Conservation (phyloP, 2,888 invertebrate genomes). For the Callinectes sapidus region DNA sequence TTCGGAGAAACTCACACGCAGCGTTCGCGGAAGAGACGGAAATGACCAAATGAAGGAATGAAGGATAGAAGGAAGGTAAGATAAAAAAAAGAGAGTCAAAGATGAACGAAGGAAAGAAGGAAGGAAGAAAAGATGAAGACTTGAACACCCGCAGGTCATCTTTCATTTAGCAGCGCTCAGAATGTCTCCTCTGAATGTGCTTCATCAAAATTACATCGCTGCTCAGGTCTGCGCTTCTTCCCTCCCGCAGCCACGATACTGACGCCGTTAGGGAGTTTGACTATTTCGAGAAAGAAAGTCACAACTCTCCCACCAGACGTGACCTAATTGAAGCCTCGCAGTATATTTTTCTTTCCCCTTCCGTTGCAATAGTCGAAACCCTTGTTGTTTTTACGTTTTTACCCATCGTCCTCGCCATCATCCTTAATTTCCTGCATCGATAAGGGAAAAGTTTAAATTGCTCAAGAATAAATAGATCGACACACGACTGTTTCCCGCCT, state of each 20-base stretch:
- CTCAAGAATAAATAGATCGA: not conserved
- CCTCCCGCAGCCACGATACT: not conserved
- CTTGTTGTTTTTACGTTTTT: not conserved
- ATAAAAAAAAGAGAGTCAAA: not conserved
- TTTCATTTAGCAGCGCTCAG: not conserved
- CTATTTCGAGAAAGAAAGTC: not conserved
- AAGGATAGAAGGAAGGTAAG: not conserved
- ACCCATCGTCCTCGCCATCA: not conserved
- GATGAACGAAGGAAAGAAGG: not conserved
- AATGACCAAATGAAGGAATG: not conserved
- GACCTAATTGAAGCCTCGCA: not conserved
- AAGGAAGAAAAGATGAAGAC: not conserved
- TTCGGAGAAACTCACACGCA: not conserved
- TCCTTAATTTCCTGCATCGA: not conserved
- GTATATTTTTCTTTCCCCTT: not conserved
- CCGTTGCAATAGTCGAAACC: not conserved
- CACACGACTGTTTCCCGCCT: not conserved
- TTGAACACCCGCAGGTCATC: not conserved
- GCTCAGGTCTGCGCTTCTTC: not conserved
- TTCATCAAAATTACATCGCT: not conserved
- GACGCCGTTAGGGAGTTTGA: not conserved
- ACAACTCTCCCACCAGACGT: not conserved
- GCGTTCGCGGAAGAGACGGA: not conserved
- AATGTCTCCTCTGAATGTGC: not conserved
- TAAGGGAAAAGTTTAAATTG: not conserved